Evolutionary conservation across 2,797 vertebrate genomes (phyloP), one percentile per base, ranked within the genome.

Genomic region (Sebastes nivosus): DNA sequence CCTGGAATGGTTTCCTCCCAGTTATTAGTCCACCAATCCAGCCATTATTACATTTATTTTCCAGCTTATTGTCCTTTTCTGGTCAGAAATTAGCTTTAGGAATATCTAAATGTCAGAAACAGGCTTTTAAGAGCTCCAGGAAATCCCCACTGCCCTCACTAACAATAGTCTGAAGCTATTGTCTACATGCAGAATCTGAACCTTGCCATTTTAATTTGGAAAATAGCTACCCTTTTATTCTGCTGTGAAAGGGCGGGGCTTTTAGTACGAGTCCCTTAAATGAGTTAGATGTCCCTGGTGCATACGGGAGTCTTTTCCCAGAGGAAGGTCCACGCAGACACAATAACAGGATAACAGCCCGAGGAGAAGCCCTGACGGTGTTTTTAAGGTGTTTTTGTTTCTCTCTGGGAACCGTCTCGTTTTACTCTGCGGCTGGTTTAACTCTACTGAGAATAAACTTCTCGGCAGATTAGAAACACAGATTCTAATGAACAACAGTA

Each of bases 291-390:
- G 81, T 89, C 82, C 85, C 86, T 42, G 46, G 46, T 50, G 46
- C 38, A 65, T 63, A 59, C 60, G 61, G 65, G 82, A 83, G 63
- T 78, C 64, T 11, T 38, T 66, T 91, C 92, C 84, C 91, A 25
- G 72, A 87, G 91, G 87, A 85, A 69, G 64, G 69, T 71, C 75
- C 79, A 2, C 85, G 60, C 79, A 89, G 75, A 79, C 78, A 87
- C 90, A 92, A 92, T 91, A 94, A 95, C 93, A 94, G 46, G 84
- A 94, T 87, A 94, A 95, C 86, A 93, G 92, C 92, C 93, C 6
- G 72, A 88, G 83, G 88, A 86, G 66, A 91, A 38, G 76, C 85
- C 67, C 79, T 69, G 67, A 68, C 24, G 24, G 18, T 92, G 87
- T 95, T 93, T 94, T 60, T 20, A 54, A 89, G 79, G 67, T 91